Evolutionary conservation across 2,797 vertebrate genomes (phyloP).

Genomic region (Chrysocyon brachyurus): DNA sequence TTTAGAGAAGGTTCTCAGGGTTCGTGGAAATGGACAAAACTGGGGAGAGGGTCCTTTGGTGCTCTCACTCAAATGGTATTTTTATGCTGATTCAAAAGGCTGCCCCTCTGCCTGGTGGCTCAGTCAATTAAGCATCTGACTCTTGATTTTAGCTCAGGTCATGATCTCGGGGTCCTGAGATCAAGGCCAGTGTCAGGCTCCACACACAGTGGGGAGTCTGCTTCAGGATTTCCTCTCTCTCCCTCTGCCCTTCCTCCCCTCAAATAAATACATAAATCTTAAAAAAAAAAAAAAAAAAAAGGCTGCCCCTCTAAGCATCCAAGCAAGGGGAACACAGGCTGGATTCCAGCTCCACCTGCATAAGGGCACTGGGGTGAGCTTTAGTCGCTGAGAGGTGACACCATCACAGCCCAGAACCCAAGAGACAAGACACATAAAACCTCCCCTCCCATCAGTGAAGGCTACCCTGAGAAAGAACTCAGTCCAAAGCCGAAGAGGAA

Average conservation of each 20-base stretch:
- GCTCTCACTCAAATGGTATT: background rate
- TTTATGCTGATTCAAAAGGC: background rate
- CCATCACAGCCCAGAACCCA: background rate
- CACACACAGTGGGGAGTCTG: too few relatives aligned
- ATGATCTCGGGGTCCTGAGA: too few relatives aligned
- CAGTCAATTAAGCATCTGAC: too few relatives aligned
- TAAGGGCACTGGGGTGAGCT: background rate
- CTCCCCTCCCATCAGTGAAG: background rate
- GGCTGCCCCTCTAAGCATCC: background rate
- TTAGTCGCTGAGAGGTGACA: background rate
- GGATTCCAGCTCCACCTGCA: rapidly evolving
- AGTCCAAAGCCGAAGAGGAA: background rate
- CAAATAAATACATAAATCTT: background rate
- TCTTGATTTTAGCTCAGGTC: too few relatives aligned
- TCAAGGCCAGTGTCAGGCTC: too few relatives aligned
- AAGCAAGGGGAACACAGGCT: rapidly evolving
- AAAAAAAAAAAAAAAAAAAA: background rate
- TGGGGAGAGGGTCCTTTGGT: background rate
- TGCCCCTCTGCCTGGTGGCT: too few relatives aligned
- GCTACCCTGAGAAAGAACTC: background rate
- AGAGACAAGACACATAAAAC: background rate
- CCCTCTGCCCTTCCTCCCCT: background rate
- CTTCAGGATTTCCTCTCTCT: background rate
- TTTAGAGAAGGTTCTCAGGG: background rate
- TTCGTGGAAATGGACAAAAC: background rate